phyloP scores from a whole-genome alignment of 2,797 vertebrate genomes.

The Pseudocheirus occidentalis region DNA sequence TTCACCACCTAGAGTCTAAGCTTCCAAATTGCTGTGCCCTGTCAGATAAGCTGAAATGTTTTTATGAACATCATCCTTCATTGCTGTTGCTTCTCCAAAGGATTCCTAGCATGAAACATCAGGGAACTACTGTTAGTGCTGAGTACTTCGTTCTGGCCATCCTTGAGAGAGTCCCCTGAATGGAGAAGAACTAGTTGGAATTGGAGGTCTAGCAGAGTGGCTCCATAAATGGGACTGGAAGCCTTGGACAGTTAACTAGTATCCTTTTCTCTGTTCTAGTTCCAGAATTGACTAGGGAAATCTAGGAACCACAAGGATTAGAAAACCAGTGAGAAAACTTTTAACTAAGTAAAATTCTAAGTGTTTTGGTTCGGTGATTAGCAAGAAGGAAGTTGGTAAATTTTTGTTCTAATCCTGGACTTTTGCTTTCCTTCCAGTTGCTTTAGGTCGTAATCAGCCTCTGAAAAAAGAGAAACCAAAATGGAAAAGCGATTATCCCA shows the following conservation, averaged over 20 bases:
- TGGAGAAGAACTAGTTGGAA: background rate
- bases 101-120: background rate
- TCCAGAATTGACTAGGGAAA: conserved; percentile 24
- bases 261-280: conserved; percentile 21
- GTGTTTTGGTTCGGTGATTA: conserved; percentile 45
- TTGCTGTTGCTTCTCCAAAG: background rate
- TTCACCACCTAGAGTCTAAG: background rate
- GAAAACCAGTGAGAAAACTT: background rate
- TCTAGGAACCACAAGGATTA: conserved; percentile 48
- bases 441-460: conserved; percentile 97
- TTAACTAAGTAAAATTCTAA: conserved; percentile 12
- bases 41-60: background rate
- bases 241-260: background rate
- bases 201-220: background rate
- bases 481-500: conserved; percentile 99
- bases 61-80: background rate
- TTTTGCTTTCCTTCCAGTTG: conserved; percentile 86
- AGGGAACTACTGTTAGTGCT: background rate
- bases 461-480: conserved; percentile 98
- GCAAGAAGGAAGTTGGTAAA: conserved; percentile 30
- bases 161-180: conserved; percentile 3
- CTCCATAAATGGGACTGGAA: background rate
- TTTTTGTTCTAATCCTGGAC: conserved; percentile 45
- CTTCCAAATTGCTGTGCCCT: background rate
- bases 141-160: background rate